Evolutionary conservation across 2,113 vertebrate species (phyloP).

Genomic region (Ascaphus truei): DNA sequence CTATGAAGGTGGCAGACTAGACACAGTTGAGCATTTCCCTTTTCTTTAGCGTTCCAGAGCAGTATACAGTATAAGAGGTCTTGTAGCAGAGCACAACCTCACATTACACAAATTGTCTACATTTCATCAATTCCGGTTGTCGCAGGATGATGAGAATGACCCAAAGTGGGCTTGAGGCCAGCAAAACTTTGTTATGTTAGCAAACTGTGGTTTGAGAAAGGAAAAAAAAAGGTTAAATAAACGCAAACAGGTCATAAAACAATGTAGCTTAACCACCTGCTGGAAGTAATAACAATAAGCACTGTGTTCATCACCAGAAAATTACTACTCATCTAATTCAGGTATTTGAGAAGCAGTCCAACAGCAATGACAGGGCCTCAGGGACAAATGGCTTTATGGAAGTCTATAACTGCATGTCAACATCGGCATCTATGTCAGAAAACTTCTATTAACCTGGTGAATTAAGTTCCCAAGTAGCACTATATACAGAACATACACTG

Average conservation of each 20-base stretch:
- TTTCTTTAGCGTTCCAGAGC: neutral
- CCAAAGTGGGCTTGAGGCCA: neutral
- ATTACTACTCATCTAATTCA: constrained; percentile 28
- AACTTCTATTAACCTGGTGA: constrained; percentile 21
- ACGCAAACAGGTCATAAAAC: neutral
- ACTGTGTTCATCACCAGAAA: constrained; percentile 22
- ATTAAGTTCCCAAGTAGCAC: constrained; percentile 22
- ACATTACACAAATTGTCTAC: neutral
- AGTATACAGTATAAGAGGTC: neutral
- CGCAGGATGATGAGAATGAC: neutral
- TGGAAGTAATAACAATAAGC: constrained; percentile 22
- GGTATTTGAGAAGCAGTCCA: constrained; percentile 19
- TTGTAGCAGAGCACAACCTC: neutral
- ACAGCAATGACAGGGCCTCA: constrained; percentile 21
- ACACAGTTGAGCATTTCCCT: too few species aligned
- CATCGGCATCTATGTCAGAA: constrained; percentile 24
- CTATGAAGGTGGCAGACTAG: too few species aligned
- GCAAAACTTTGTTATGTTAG: neutral
- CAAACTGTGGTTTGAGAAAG: neutral
- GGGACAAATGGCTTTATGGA: constrained; percentile 21
- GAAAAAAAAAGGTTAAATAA: neutral
- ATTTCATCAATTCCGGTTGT: neutral
- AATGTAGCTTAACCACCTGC: neutral
- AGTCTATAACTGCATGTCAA: constrained; percentile 15
- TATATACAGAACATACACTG: constrained; percentile 5